Percentiles rank a stretch among this genome's conserved stretches.
Conservation (phyloP, 1,140 invertebrate genomes). For the Drosophila bifasciata region DNA sequence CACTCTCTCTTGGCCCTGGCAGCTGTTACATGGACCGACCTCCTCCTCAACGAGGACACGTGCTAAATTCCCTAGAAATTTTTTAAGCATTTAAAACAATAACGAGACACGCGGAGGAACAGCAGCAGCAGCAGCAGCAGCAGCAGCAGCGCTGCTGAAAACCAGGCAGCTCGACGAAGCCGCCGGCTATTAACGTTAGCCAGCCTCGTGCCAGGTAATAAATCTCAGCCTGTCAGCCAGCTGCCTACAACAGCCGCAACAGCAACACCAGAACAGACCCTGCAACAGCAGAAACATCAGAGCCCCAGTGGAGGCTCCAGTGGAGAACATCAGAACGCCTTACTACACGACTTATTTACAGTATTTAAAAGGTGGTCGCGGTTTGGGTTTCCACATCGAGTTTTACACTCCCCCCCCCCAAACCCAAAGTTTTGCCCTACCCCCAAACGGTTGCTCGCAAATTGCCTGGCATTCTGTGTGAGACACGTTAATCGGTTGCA, state of each 20-base stretch:
- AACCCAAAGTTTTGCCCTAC: conserved; percentile 5
- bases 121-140: too few relatives aligned
- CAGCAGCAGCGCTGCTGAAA: too few relatives aligned
- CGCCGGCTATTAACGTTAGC: conserved; percentile 62
- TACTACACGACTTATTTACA: conserved; percentile 39
- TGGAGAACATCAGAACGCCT: conserved; percentile 16
- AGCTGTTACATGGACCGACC: conserved; percentile 31
- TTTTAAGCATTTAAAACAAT: conserved; percentile 64
- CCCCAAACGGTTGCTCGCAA: conserved; percentile 23
- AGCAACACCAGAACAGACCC: neutral
- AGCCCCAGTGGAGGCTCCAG: too few relatives aligned
- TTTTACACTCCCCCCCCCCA: too few relatives aligned
- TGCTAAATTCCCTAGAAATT: conserved; percentile 55
- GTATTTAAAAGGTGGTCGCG: conserved; percentile 42
- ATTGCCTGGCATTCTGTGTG: conserved; percentile 47
- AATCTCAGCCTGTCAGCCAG: conserved; percentile 72
- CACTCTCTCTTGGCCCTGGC: conserved; percentile 60
- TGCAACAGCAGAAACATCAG: conserved; percentile 4
- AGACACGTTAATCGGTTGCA: conserved; percentile 48
- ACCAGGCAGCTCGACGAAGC: conserved; percentile 12
- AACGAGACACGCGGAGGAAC: conserved; percentile 43
- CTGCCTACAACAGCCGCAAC: conserved; percentile 25
- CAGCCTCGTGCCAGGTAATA: conserved; percentile 59
- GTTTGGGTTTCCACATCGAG: conserved; percentile 16
- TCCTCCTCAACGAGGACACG: conserved; percentile 35